Evolutionary conservation across 2,888 invertebrate genomes (phyloP).

Genomic region (Lasioglossum leucozonium): DNA sequence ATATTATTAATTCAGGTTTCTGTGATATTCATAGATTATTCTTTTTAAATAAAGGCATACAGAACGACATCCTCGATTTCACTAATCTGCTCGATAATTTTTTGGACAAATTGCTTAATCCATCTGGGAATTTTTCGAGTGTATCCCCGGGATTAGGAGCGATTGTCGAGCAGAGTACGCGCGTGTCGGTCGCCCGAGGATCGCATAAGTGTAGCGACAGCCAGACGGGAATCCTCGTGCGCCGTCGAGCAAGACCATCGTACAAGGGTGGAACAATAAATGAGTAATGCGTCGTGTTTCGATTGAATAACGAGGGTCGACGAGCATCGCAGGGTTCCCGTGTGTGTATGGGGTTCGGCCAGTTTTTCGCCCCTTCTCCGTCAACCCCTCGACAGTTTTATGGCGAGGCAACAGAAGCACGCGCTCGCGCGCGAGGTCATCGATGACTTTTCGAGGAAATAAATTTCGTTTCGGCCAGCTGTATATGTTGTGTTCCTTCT

Average conservation of each 20-base stretch:
- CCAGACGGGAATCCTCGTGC: constrained; percentile 39
- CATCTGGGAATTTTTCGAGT: not conserved
- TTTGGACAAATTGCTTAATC: not conserved
- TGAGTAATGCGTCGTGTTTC: constrained; percentile 66
- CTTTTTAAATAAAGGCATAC: too few relatives aligned
- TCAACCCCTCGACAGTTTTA: constrained; percentile 19
- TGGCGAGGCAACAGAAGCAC: constrained; percentile 3
- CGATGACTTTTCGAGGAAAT: constrained; percentile 45
- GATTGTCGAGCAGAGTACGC: not conserved
- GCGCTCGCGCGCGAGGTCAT: constrained; percentile 8
- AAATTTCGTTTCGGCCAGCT: not conserved
- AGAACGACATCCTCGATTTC: too few relatives aligned
- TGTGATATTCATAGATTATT: too few relatives aligned
- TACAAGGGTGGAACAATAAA: constrained; percentile 58
- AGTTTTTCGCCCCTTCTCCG: not conserved
- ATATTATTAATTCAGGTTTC: too few relatives aligned
- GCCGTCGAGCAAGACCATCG: constrained; percentile 28
- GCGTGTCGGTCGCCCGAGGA: not conserved
- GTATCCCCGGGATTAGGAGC: not conserved
- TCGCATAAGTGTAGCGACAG: constrained; percentile 45
- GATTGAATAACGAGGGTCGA: constrained; percentile 69
- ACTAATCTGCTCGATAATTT: not conserved
- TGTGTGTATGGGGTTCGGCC: constrained; percentile 30
- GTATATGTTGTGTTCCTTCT: not conserved
- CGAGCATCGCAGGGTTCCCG: constrained; percentile 56